phyloP scores from a whole-genome alignment of 2,888 invertebrate genomes.

The Priocnemis perturbator region DNA sequence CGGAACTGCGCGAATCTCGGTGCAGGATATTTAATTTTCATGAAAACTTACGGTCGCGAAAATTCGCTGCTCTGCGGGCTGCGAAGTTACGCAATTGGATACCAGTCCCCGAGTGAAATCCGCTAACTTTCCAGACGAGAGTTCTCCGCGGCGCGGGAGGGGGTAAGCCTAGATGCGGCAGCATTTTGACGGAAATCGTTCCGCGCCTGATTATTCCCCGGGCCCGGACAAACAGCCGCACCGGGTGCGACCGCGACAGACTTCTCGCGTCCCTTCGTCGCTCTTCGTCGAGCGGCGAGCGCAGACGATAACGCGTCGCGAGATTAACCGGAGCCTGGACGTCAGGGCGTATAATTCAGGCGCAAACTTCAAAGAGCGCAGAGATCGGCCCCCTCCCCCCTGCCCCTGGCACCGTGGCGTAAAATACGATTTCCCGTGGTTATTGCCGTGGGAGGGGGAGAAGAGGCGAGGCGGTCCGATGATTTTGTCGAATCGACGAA shows the following conservation, averaged over 20 bases:
- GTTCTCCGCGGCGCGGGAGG: not conserved
- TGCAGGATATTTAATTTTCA: conserved; percentile 42
- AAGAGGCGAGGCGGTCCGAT: conserved; percentile 30
- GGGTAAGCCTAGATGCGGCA: conserved; percentile 18
- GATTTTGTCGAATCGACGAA: conserved; percentile 52
- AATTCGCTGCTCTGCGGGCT: conserved; percentile 33
- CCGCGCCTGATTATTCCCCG: not conserved
- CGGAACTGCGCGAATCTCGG: conserved; percentile 20
- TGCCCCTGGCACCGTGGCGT: not conserved
- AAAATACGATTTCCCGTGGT: conserved; percentile 8
- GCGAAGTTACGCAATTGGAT: conserved; percentile 45
- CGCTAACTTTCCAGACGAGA: conserved; percentile 27
- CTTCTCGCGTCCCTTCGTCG: not conserved
- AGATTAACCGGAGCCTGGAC: too few species aligned
- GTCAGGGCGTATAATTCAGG: too few species aligned
- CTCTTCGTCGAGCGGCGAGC: too few species aligned
- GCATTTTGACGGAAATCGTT: conserved; percentile 6
- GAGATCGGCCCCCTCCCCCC: not conserved
- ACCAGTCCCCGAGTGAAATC: conserved; percentile 28
- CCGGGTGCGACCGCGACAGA: not conserved
- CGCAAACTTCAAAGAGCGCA: not conserved
- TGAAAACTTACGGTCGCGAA: conserved; percentile 42
- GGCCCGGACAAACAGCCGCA: not conserved
- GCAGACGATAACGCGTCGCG: too few species aligned
- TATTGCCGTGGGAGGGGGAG: not conserved